A percentile compares a stretch with the other conserved stretches of the same genome.
Conservation (phyloP, 2,797 vertebrate genomes). For the Odontamblyopus rebecca region DNA sequence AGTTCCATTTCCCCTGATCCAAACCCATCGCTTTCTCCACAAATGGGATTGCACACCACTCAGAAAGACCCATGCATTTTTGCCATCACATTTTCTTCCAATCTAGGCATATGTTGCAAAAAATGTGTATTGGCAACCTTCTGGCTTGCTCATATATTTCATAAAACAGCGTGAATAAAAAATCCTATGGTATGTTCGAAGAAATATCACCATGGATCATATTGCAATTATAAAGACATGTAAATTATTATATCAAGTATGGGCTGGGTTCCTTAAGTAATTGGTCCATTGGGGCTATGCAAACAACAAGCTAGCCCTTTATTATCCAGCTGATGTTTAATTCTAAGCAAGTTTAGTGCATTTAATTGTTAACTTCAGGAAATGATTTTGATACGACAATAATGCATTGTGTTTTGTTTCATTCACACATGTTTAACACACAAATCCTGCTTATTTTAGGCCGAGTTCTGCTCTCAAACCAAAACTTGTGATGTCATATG, state of each 20-base stretch:
- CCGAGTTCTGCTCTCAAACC: too few species aligned
- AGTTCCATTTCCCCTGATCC: slow-evolving; percentile 26
- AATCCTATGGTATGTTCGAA: too few species aligned
- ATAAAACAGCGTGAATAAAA: background rate
- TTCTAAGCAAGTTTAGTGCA: too few species aligned
- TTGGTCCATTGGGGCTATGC: too few species aligned
- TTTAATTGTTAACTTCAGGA: too few species aligned
- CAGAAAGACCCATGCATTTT: slow-evolving; percentile 4
- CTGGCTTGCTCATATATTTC: background rate
- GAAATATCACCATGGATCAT: background rate
- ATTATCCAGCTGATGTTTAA: background rate
- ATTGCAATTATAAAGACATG: background rate
- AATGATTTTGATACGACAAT: too few species aligned
- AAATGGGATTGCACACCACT: background rate
- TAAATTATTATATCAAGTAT: too few species aligned
- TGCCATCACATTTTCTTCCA: slow-evolving; percentile 10
- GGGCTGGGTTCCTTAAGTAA: too few species aligned
- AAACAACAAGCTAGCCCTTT: background rate
- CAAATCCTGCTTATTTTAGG: too few species aligned
- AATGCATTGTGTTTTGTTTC: too few species aligned
- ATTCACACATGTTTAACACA: too few species aligned
- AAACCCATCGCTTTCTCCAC: slow-evolving; percentile 22
- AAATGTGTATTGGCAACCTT: background rate
- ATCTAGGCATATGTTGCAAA: slow-evolving; percentile 2
- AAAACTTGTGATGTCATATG: too few species aligned